phyloP scores from a whole-genome alignment of 2,888 invertebrate genomes.

The Plagodis pulveraria region DNA sequence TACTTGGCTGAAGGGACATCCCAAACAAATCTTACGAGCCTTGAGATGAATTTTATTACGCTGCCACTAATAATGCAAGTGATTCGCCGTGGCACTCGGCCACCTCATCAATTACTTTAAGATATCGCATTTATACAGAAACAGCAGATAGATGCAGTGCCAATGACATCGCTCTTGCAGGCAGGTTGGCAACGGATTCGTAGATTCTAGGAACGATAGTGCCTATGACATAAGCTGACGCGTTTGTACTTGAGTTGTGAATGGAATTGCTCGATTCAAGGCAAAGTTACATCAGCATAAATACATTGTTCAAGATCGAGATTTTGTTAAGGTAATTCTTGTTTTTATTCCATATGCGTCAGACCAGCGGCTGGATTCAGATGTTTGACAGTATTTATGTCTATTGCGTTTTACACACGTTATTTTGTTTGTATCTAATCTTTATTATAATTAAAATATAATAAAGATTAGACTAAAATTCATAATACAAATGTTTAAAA shows the following conservation, averaged over 20 bases:
- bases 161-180: conserved; percentile 54
- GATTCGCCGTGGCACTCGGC: conserved; percentile 20
- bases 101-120: conserved; percentile 33
- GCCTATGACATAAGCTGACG: conserved; percentile 11
- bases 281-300: background rate
- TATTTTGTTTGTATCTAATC: too few species aligned
- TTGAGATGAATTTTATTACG: conserved; percentile 7
- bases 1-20: background rate
- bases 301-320: too few species aligned
- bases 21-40: background rate
- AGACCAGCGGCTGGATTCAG: too few species aligned
- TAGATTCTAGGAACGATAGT: conserved; percentile 43
- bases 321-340: too few species aligned
- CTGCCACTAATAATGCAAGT: conserved; percentile 1
- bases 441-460: too few species aligned
- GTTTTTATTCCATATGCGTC: too few species aligned
- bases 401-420: background rate
- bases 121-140: conserved; percentile 27
- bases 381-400: background rate
- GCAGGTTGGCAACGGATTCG: conserved; percentile 42
- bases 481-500: too few species aligned
- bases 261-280: background rate
- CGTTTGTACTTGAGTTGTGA: background rate
- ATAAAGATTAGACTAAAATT: too few species aligned
- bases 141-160: conserved; percentile 37